A percentile compares a stretch with the other conserved stretches of the same genome.
These are phyloP conservation scores for Sinelater perroti DNA, from an alignment of 2,888 invertebrate genomes.

Conservation along the genomic window DNA sequence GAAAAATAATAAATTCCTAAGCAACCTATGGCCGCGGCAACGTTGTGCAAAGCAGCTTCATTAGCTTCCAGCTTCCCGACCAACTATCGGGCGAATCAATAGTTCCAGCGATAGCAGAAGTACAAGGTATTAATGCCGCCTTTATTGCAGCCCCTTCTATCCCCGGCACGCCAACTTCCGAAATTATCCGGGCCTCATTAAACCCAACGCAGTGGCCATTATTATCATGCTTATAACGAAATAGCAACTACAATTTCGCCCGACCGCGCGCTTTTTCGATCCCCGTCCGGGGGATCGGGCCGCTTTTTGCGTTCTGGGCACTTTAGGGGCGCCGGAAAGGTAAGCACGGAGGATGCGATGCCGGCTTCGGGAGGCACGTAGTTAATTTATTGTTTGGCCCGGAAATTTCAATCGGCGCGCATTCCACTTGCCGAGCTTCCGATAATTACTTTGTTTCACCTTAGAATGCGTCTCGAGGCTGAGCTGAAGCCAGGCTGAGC, in stretches of 20 bases:
- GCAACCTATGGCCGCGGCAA: background rate
- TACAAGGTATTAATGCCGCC: background rate
- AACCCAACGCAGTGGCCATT: background rate
- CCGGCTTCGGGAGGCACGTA: slow-evolving; percentile 19
- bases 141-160: slow-evolving; percentile 16
- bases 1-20: background rate
- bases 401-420: slow-evolving; percentile 22
- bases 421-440: slow-evolving; percentile 35
- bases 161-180: slow-evolving; percentile 5
- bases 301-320: slow-evolving; percentile 3
- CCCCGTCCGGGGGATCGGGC: too few relatives aligned
- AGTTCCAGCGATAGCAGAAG: slow-evolving; percentile 11
- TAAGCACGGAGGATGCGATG: too few relatives aligned
- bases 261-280: too few relatives aligned
- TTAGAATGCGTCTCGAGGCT: slow-evolving; percentile 39
- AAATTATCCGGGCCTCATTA: slow-evolving; percentile 2
- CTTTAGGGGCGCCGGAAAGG: too few relatives aligned
- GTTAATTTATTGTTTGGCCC: slow-evolving; percentile 24
- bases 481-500: too few relatives aligned
- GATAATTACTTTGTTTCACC: slow-evolving; percentile 42
- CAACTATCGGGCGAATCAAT: slow-evolving; percentile 12
- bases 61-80: slow-evolving; percentile 4
- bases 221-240: background rate
- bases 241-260: too few relatives aligned
- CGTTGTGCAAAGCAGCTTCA: slow-evolving; percentile 3